Conservation (phyloP, 1,140 invertebrate genomes). For the Zaprionus capensis region DNA sequence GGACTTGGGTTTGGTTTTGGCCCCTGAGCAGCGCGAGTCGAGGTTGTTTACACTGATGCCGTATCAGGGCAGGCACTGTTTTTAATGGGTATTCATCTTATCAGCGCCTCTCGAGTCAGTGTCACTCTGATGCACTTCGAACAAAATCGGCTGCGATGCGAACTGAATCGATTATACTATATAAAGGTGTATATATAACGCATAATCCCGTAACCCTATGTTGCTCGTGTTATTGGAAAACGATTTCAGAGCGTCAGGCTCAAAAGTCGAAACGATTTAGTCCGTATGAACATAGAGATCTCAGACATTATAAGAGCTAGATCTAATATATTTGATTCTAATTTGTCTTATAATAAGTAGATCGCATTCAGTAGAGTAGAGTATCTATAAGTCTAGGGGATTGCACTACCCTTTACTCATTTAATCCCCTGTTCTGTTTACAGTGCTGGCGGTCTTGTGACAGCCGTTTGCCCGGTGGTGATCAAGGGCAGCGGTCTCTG, state of each 20-base stretch:
- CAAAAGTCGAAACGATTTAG: neutral
- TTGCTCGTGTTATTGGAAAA: neutral
- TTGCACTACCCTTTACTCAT: neutral
- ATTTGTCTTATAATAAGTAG: no score
- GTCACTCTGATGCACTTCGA: slow-evolving; percentile 67
- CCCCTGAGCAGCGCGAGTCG: slow-evolving; percentile 29
- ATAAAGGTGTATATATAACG: slow-evolving; percentile 3
- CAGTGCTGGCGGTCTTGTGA: slow-evolving; percentile 94
- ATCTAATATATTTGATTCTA: no score
- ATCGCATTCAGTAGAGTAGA: neutral
- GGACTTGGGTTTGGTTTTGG: slow-evolving; percentile 24
- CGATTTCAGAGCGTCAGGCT: neutral
- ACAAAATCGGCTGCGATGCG: slow-evolving; percentile 61
- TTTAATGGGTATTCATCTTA: slow-evolving; percentile 62
- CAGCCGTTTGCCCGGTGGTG: slow-evolving; percentile 94
- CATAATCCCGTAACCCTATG: neutral
- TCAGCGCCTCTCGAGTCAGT: slow-evolving; percentile 51
- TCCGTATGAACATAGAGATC: no score
- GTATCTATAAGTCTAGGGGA: neutral
- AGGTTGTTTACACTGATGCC: slow-evolving; percentile 71
- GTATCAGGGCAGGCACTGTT: slow-evolving; percentile 45
- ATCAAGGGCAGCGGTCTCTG: slow-evolving; percentile 92
- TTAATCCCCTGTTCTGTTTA: slow-evolving; percentile 16
- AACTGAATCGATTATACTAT: slow-evolving; percentile 10
- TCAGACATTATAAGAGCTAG: no score